Evolutionary conservation across 2,888 invertebrate species (phyloP).

Genomic region (Heterodera filipjevi): DNA sequence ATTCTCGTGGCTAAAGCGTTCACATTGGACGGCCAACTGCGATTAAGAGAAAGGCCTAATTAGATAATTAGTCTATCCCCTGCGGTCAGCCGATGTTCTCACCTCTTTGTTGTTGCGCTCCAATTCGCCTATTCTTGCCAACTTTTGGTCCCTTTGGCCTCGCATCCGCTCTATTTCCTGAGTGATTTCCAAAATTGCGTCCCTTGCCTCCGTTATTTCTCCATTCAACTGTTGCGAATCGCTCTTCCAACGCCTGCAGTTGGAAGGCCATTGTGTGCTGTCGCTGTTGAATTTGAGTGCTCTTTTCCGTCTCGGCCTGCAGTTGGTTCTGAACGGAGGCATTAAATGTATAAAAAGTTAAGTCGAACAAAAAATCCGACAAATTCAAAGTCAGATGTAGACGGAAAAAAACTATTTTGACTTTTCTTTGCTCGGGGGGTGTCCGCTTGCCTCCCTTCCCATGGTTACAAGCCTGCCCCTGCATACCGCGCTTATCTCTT

Average conservation of each 20-base stretch:
- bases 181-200: conserved; percentile 51
- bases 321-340: conserved; percentile 50
- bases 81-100: neutral
- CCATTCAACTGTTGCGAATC: conserved; percentile 80
- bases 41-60: conserved; percentile 10
- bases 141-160: conserved; percentile 84
- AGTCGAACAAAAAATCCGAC: too few relatives aligned
- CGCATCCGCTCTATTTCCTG: conserved; percentile 90
- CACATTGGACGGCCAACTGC: conserved; percentile 58
- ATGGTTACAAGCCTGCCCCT: too few relatives aligned
- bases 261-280: conserved; percentile 83
- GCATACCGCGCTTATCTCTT: too few relatives aligned
- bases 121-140: conserved; percentile 73
- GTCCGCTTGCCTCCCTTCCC: too few relatives aligned
- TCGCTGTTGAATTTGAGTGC: conserved; percentile 81
- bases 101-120: conserved; percentile 78
- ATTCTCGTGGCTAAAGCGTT: conserved; percentile 62
- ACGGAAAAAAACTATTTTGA: too few relatives aligned
- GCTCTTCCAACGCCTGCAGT: conserved; percentile 74
- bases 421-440: too few relatives aligned
- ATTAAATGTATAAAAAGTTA: too few relatives aligned
- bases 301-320: conserved; percentile 72
- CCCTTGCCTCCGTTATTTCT: conserved; percentile 72
- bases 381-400: too few relatives aligned
- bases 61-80: neutral